These are phyloP conservation scores for Sprattus sprattus DNA, from an alignment of 2,113 vertebrate genomes.

Conservation along the genomic window DNA sequence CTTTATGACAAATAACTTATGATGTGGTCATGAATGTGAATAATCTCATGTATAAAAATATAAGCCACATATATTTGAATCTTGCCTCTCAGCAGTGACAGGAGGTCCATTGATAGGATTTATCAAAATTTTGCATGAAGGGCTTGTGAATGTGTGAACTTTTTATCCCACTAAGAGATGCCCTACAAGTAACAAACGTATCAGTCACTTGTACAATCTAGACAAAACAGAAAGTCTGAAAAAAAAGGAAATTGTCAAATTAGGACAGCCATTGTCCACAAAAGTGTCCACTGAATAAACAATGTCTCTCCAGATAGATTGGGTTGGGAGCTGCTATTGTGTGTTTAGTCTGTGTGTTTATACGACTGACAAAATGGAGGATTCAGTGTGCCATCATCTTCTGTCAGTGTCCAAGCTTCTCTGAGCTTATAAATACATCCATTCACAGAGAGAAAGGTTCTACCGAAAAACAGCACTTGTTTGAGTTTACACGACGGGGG, in stretches of 20 bases:
- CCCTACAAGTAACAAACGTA: background rate
- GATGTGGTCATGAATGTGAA: background rate
- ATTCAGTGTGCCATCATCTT: background rate
- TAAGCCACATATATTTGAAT: background rate
- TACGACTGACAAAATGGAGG: background rate
- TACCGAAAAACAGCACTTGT: slow-evolving; percentile 4
- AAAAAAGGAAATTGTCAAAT: background rate
- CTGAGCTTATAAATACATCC: slow-evolving; percentile 4
- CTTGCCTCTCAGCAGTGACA: background rate
- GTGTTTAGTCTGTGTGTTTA: background rate
- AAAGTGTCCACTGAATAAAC: background rate
- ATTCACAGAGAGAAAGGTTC: background rate
- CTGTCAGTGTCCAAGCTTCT: background rate
- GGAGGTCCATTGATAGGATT: background rate
- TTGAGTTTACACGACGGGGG: background rate
- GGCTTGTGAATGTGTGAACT: background rate
- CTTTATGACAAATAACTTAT: slow-evolving; percentile 2
- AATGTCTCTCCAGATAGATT: background rate
- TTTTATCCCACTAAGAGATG: background rate
- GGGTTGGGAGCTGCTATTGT: background rate
- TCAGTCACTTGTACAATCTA: background rate
- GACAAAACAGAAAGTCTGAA: background rate
- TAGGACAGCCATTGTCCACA: background rate
- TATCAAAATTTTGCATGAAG: background rate
- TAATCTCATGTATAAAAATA: slow-evolving; percentile 21